phyloP scores from a whole-genome alignment of 2,797 vertebrate genomes.

The Anguilla marmorata region DNA sequence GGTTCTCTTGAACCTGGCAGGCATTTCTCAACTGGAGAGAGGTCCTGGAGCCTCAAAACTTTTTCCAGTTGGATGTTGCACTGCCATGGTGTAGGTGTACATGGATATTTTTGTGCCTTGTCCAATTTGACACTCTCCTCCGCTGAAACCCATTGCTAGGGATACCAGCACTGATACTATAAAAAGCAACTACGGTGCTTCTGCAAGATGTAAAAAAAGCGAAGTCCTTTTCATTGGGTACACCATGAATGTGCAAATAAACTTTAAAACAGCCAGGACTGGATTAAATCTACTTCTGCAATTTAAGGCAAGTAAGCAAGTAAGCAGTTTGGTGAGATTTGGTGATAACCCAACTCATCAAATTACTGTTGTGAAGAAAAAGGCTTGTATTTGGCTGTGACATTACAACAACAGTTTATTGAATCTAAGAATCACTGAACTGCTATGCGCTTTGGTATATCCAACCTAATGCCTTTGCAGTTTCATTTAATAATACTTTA shows the following conservation, averaged over 20 bases:
- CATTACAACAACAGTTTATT: neutral
- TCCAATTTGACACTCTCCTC: neutral
- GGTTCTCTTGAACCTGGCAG: neutral
- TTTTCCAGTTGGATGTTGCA: neutral
- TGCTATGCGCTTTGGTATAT: neutral
- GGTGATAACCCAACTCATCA: neutral
- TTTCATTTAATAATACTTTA: neutral
- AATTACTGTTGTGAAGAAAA: too few species aligned
- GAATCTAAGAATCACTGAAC: neutral
- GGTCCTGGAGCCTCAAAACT: neutral
- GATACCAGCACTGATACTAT: neutral
- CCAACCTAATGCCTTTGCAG: neutral
- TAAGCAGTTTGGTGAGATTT: neutral
- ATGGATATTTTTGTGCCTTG: neutral
- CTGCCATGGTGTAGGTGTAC: neutral
- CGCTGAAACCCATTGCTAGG: neutral
- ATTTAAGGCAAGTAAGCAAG: neutral
- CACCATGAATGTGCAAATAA: neutral
- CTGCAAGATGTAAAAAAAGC: neutral
- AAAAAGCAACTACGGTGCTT: neutral
- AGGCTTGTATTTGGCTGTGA: neutral
- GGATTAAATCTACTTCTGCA: neutral
- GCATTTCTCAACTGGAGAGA: neutral
- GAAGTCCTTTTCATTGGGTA: neutral
- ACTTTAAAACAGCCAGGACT: neutral